A percentile compares a stretch with the other conserved stretches of the same genome.
Evolutionary conservation across 2,113 vertebrate species (phyloP).

Genomic region (Oncorhynchus masou): DNA sequence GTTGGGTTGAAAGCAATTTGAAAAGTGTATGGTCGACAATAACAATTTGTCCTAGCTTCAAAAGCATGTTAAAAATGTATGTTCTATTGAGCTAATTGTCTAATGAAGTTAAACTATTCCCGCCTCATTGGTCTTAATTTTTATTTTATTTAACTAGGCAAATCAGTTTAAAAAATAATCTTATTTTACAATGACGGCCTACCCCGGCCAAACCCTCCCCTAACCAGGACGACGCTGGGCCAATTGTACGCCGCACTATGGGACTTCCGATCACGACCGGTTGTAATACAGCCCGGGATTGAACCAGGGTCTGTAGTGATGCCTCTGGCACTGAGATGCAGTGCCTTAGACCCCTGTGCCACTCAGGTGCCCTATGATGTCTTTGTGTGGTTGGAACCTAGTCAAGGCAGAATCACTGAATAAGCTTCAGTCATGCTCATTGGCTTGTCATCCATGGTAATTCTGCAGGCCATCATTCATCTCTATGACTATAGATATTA

Average conservation of each 20-base stretch:
- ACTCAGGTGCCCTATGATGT: neutral
- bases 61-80: neutral
- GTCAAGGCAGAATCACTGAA: constrained; percentile 35
- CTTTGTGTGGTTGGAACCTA: constrained; percentile 19
- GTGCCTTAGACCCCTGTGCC: too few relatives aligned
- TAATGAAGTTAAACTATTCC: constrained; percentile 17
- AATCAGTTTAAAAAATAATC: too few relatives aligned
- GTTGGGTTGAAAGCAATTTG: neutral
- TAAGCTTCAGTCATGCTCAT: neutral
- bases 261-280: too few relatives aligned
- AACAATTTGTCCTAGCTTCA: neutral
- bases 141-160: too few relatives aligned
- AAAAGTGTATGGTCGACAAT: neutral
- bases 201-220: too few relatives aligned
- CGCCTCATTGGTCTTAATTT: constrained; percentile 16
- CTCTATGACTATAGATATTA: neutral
- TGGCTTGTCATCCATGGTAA: constrained; percentile 7
- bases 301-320: too few relatives aligned
- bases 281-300: too few relatives aligned
- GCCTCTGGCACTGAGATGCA: too few relatives aligned
- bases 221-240: too few relatives aligned
- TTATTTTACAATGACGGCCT: too few relatives aligned
- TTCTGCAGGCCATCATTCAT: neutral
- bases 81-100: neutral
- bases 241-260: too few relatives aligned